Percentiles rank a stretch among this genome's conserved stretches.
Conservation (phyloP, 2,113 vertebrate species). For the Corythoichthys intestinalis region DNA sequence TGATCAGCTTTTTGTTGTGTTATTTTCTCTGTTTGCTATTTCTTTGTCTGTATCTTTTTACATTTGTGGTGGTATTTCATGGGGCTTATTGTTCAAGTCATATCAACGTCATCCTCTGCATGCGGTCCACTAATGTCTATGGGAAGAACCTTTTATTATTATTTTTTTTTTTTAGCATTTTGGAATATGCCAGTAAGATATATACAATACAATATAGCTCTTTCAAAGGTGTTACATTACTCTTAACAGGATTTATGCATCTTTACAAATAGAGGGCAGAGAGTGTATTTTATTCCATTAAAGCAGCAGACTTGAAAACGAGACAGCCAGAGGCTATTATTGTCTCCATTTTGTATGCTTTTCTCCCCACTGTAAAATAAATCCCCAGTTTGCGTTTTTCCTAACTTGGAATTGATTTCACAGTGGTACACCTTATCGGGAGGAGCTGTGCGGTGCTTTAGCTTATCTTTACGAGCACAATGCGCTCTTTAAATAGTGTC, state of each 20-base stretch:
- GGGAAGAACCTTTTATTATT: constrained; percentile 17
- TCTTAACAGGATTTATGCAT: background rate
- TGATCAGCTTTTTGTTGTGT: constrained; percentile 14
- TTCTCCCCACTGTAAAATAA: constrained; percentile 7
- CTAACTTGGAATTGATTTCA: too few relatives aligned
- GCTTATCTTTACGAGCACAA: constrained; percentile 56
- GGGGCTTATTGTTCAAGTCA: constrained; percentile 19
- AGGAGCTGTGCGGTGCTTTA: constrained; percentile 25
- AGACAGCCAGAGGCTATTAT: constrained; percentile 2
- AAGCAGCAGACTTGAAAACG: background rate
- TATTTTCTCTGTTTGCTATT: background rate
- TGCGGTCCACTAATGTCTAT: constrained; percentile 20
- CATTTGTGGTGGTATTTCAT: constrained; percentile 21
- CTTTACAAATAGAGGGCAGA: background rate
- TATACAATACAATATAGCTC: background rate
- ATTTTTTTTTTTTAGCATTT: constrained; percentile 9
- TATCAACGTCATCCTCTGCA: constrained; percentile 35
- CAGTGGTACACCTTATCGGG: constrained; percentile 35
- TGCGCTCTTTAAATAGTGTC: constrained; percentile 56
- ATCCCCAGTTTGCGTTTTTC: constrained; percentile 15
- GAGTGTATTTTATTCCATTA: constrained; percentile 5
- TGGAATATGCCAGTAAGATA: background rate
- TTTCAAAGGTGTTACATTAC: constrained; percentile 7
- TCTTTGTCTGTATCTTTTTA: constrained; percentile 26
- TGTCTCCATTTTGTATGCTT: constrained; percentile 9